Conservation (phyloP, 64 coral and sea anemone genomes). For the Stylophora pistillata region DNA sequence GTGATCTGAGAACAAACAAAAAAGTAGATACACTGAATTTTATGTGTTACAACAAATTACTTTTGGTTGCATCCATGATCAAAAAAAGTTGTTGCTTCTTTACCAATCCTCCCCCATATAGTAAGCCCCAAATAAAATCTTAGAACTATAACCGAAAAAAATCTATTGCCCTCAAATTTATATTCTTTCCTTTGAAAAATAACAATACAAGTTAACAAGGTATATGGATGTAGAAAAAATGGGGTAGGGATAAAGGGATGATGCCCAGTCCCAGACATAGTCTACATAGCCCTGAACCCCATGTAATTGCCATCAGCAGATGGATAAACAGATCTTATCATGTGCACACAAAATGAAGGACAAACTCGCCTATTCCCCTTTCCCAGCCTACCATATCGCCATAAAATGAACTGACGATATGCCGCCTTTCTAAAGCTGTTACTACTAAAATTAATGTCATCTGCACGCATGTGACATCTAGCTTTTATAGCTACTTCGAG, state of each 20-base stretch:
- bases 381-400: neutral
- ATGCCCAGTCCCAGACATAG: neutral
- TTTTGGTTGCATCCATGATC: too few relatives aligned
- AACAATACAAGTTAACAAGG: too few relatives aligned
- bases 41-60: too few relatives aligned
- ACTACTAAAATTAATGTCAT: neutral
- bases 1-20: too few relatives aligned
- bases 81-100: too few relatives aligned
- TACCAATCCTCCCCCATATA: too few relatives aligned
- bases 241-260: neutral
- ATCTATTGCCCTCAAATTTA: too few relatives aligned
- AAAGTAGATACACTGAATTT: too few relatives aligned
- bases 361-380: neutral
- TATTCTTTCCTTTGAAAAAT: too few relatives aligned
- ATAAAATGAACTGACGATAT: slow-evolving; percentile 17
- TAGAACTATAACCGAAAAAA: too few relatives aligned
- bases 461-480: neutral
- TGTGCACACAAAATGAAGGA: slow-evolving; percentile 8
- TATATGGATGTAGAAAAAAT: neutral
- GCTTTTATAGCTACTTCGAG: neutral
- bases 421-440: neutral
- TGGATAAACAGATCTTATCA: neutral
- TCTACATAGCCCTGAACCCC: slow-evolving; percentile 14
- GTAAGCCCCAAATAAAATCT: too few relatives aligned
- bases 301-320: neutral